Base-by-base conservation (phyloP, 2,797 vertebrate species). In the Cirrhinus molitorella region DNA sequence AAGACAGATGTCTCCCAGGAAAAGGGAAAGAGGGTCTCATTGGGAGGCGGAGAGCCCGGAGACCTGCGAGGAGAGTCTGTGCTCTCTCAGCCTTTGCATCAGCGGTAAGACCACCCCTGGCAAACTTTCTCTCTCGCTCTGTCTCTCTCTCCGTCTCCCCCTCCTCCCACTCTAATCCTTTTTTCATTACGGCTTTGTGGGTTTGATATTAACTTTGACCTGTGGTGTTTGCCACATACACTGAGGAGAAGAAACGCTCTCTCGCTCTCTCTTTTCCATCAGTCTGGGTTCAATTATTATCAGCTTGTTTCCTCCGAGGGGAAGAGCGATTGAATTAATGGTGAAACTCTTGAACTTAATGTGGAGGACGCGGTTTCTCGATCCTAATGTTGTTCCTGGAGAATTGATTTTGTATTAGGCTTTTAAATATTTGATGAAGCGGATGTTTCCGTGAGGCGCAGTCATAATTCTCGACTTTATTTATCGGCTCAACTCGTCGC, bases 1-100 rank as follows among this genome's bases (percentile, higher is more conserved):
- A 89, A 96, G 95, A 92, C 96, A 95, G 92, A 95, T 97, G 85
- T 97, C 96, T 0, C 95, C 94, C 40, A 94, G 95, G 90, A 96
- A 95, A 93, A 94, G 93, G 91, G 94, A 94, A 90, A 94, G 94
- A 89, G 87, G 74, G 57, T 84, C 66, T 57, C 87, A 92, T 61
- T 94, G 94, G 86, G 94, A 96, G 74, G 89, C 90, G 84, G 95
- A 96, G 87, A 96, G 93, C 87, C 95, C 91, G 12, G 94, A 95
- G 81, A 95, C 94, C 11, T 96, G 95, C 83, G 95, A 96, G 17
- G 93, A 95, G 86, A 90, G 89, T 88, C 94, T 96, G 87, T 96
- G 96, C 68, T 95, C 84, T 71, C 93, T 97, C 88, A 95, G 94
- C 88, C 94, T 96, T 89, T 96, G 95, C 91, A 94, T 96, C 2